Percentiles rank a stretch among this genome's conserved stretches.
phyloP scores from a whole-genome alignment of 1,140 invertebrate species.

The Fopius arisanus region DNA sequence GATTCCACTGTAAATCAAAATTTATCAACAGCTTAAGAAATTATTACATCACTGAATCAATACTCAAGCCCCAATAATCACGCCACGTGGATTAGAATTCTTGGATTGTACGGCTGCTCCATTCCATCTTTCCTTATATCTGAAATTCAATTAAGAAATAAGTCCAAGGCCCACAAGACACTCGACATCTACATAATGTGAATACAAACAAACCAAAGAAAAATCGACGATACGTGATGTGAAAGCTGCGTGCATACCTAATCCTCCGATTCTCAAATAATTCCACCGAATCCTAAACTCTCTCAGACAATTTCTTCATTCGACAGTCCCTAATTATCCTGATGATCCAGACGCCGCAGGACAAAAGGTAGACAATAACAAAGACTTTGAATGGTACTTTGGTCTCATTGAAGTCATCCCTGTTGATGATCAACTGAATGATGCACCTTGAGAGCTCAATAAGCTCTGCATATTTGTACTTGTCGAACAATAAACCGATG shows the following conservation, averaged over 20 bases:
- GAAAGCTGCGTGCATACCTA: not conserved
- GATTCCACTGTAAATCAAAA: too few relatives aligned
- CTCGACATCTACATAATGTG: not conserved
- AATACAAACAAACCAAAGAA: conserved; percentile 16
- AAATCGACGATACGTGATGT: not conserved
- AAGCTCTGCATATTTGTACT: conserved; percentile 62
- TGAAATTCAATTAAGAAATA: conserved; percentile 13
- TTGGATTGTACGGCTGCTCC: conserved; percentile 6
- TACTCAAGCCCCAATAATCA: not conserved
- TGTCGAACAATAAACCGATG: conserved; percentile 77
- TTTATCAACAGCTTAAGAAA: not conserved
- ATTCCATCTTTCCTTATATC: not conserved
- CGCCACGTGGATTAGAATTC: not conserved
- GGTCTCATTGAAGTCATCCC: not conserved
- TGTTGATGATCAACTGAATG: conserved; percentile 34
- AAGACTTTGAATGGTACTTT: not conserved
- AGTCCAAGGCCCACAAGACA: not conserved
- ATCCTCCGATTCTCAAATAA: not conserved
- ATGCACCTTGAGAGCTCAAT: conserved; percentile 68
- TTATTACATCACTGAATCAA: not conserved
- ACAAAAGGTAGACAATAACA: too few relatives aligned
- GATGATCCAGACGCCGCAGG: conserved; percentile 37
- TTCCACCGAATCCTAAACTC: too few relatives aligned
- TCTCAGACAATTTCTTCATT: too few relatives aligned
- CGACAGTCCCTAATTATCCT: conserved; percentile 28